Evolutionary conservation across 2,113 vertebrate species (phyloP).

Genomic region (Callocephalon fimbriatum): DNA sequence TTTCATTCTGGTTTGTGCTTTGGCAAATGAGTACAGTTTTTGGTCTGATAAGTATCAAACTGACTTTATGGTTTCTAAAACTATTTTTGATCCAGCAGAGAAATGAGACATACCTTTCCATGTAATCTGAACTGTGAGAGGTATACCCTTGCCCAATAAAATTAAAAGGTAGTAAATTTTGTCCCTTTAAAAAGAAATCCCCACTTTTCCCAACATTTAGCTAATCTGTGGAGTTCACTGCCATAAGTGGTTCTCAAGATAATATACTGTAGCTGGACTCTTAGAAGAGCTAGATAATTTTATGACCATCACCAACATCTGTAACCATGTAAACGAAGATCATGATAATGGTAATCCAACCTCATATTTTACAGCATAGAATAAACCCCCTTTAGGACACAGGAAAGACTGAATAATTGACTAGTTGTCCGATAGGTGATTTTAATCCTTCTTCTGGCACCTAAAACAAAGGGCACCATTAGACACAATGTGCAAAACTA

Average conservation of each 20-base stretch:
- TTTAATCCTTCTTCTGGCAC: not conserved
- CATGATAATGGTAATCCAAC: not conserved
- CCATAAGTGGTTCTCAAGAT: not conserved
- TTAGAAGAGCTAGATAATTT: slow-evolving; percentile 17
- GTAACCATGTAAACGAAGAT: not conserved
- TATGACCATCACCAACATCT: slow-evolving; percentile 1
- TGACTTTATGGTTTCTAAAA: slow-evolving; percentile 15
- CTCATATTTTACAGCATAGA: slow-evolving; percentile 7
- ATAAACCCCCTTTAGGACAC: not conserved
- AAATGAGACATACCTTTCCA: slow-evolving; percentile 7
- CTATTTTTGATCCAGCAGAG: slow-evolving; percentile 18
- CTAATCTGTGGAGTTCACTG: slow-evolving; percentile 17
- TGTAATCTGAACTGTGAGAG: not conserved
- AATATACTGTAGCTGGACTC: not conserved
- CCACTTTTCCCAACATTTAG: slow-evolving; percentile 1
- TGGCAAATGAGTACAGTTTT: not conserved
- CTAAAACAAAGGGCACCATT: not conserved
- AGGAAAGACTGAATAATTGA: not conserved
- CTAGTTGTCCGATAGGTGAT: not conserved
- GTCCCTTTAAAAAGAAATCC: slow-evolving; percentile 7
- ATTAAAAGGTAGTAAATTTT: slow-evolving; percentile 47
- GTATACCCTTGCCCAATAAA: slow-evolving; percentile 8
- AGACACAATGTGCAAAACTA: not conserved
- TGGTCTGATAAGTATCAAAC: not conserved
- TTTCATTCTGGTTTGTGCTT: not conserved